phyloP scores from a whole-genome alignment of 2,888 invertebrate genomes.

The Branchipolynoe longqiensis region DNA sequence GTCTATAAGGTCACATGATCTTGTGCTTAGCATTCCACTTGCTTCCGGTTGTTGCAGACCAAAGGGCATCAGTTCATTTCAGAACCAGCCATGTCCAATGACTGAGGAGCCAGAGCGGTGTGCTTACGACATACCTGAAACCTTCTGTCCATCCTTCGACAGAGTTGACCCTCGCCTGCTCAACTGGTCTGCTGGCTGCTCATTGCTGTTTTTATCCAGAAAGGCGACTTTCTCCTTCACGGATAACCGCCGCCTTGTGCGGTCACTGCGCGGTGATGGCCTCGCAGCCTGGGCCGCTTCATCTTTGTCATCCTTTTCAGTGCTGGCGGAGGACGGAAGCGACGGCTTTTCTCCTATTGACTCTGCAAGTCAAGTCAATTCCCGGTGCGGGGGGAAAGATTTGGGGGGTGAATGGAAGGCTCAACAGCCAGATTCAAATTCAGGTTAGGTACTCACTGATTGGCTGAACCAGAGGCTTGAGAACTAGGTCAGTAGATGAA shows the following conservation, averaged over 20 bases:
- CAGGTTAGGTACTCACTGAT: too few species aligned
- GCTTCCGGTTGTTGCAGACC: too few species aligned
- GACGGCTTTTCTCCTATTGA: slow-evolving; percentile 50
- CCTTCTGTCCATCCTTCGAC: slow-evolving; percentile 5
- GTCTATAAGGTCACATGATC: too few species aligned
- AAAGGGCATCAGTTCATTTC: too few species aligned
- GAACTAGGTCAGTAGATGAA: too few species aligned
- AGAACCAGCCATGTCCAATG: too few species aligned
- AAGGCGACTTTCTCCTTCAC: slow-evolving; percentile 51
- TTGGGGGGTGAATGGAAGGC: background rate
- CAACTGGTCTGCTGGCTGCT: slow-evolving; percentile 42
- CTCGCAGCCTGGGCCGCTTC: background rate
- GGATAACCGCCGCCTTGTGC: slow-evolving; percentile 43
- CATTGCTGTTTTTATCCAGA: slow-evolving; percentile 58
- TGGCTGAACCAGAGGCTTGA: too few species aligned
- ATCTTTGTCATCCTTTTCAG: slow-evolving; percentile 1
- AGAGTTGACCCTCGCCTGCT: background rate
- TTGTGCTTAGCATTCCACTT: too few species aligned
- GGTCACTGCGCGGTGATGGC: slow-evolving; percentile 23
- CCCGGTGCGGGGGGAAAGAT: background rate
- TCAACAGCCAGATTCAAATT: too few species aligned
- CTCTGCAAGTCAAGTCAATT: slow-evolving; percentile 25
- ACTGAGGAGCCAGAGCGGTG: too few species aligned
- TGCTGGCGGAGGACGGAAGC: slow-evolving; percentile 33
- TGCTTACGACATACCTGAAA: slow-evolving; percentile 27